Conservation (phyloP, 2,113 vertebrate genomes). For the Dendrocopos noguchii region DNA sequence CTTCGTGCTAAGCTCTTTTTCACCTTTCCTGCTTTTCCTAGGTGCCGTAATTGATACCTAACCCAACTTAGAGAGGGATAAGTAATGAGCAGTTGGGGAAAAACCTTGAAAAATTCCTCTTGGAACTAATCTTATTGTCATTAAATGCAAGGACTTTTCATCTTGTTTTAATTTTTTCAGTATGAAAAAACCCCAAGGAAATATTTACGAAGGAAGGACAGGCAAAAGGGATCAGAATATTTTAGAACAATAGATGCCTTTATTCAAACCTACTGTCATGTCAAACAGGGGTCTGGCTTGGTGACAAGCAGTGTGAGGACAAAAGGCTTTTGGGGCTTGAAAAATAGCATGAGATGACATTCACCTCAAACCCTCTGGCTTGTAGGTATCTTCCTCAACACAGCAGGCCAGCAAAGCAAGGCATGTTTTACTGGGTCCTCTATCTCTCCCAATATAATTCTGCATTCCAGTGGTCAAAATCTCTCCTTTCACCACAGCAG, state of each 20-base stretch:
- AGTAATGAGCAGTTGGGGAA: background rate
- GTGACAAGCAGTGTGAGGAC: constrained; percentile 20
- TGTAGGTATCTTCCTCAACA: background rate
- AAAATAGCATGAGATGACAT: constrained; percentile 25
- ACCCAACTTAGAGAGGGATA: constrained; percentile 1
- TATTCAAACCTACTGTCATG: constrained; percentile 20
- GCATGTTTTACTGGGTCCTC: background rate
- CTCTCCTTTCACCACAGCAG: fast-evolving
- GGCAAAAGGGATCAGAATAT: constrained; percentile 2
- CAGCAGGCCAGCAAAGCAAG: background rate
- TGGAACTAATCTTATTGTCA: background rate
- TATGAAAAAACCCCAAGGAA: background rate
- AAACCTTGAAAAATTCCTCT: background rate
- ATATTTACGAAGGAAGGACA: background rate
- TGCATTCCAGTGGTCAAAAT: background rate
- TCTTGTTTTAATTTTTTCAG: background rate
- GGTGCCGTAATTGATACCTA: background rate
- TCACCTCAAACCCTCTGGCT: background rate
- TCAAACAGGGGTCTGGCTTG: constrained; percentile 5
- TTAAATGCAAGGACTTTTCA: background rate
- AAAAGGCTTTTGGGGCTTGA: constrained; percentile 39
- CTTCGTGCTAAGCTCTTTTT: constrained; percentile 25
- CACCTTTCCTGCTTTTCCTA: background rate
- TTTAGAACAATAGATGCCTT: constrained; percentile 30
- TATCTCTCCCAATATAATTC: background rate